Evolutionary conservation across 2,797 vertebrate species (phyloP).

Genomic region (Rhodeus uyekii): DNA sequence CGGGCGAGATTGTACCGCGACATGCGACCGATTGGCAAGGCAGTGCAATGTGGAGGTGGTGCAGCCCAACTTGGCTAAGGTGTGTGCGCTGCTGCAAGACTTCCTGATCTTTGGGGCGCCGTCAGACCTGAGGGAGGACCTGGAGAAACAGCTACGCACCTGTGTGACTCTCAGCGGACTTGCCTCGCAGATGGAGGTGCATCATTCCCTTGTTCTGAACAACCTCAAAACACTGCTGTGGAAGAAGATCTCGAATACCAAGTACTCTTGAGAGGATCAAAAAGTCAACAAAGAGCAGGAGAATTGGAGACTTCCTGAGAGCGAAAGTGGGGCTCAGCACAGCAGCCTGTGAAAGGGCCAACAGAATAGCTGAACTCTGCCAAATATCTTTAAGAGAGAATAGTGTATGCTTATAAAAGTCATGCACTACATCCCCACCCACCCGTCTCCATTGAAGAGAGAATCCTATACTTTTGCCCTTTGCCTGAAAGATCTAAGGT

Average conservation of each 20-base stretch:
- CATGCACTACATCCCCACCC: not conserved
- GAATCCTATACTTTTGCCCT: too few species aligned
- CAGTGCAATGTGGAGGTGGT: conserved; percentile 92
- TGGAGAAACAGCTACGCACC: conserved; percentile 90
- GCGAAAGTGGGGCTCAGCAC: not conserved
- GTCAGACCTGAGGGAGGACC: conserved; percentile 80
- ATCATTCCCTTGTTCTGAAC: conserved; percentile 93
- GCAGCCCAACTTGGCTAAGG: conserved; percentile 95
- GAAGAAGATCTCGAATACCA: conserved; percentile 95
- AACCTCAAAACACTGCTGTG: conserved; percentile 95
- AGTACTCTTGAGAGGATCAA: conserved; percentile 83
- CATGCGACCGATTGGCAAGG: conserved; percentile 89
- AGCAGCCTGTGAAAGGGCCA: not conserved
- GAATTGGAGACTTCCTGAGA: not conserved
- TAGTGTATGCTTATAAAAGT: not conserved
- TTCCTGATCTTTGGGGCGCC: conserved; percentile 90
- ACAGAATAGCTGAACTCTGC: conserved; percentile 13
- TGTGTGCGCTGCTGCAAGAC: conserved; percentile 87
- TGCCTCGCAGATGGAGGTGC: conserved; percentile 96
- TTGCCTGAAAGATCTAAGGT: not conserved
- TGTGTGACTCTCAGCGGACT: conserved; percentile 93
- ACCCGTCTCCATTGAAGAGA: too few species aligned
- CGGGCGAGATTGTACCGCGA: conserved; percentile 86
- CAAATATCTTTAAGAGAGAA: not conserved
- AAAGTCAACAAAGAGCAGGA: not conserved